These are phyloP conservation scores for Pelochelys cantorii DNA, from an alignment of 2,797 vertebrate species.

Conservation along the genomic window DNA sequence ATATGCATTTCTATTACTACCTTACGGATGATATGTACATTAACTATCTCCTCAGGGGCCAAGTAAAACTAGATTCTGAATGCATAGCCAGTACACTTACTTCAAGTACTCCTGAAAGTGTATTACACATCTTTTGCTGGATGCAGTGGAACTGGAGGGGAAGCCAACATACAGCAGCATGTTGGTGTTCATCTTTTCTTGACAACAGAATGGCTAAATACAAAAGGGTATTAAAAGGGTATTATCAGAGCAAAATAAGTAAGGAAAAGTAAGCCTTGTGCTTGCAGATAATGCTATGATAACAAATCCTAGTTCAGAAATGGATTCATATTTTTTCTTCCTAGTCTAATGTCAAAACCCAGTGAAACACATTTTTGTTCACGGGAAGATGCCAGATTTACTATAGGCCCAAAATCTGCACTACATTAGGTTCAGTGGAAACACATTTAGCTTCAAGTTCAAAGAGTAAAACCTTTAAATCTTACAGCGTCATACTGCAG, in stretches of 20 bases:
- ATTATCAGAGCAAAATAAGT: neutral
- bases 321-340: neutral
- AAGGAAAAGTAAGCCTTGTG: neutral
- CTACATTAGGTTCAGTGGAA: neutral
- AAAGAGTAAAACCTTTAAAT: neutral
- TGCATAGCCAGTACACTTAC: neutral
- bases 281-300: neutral
- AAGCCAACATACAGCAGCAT: neutral
- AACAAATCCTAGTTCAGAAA: neutral
- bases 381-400: neutral
- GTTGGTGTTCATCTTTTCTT: neutral
- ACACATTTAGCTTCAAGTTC: neutral
- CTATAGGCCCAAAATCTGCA: neutral
- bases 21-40: neutral
- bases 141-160: neutral
- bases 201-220: neutral
- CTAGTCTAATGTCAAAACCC: neutral
- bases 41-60: neutral
- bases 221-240: neutral
- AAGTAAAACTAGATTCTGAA: neutral
- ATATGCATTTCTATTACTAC: neutral
- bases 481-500: neutral
- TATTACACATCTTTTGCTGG: rapidly evolving
- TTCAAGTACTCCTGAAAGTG: neutral
- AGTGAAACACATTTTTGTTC: neutral